These are phyloP conservation scores for Anoplopoma fimbria DNA, from an alignment of 2,113 vertebrate genomes.

Conservation along the genomic window DNA sequence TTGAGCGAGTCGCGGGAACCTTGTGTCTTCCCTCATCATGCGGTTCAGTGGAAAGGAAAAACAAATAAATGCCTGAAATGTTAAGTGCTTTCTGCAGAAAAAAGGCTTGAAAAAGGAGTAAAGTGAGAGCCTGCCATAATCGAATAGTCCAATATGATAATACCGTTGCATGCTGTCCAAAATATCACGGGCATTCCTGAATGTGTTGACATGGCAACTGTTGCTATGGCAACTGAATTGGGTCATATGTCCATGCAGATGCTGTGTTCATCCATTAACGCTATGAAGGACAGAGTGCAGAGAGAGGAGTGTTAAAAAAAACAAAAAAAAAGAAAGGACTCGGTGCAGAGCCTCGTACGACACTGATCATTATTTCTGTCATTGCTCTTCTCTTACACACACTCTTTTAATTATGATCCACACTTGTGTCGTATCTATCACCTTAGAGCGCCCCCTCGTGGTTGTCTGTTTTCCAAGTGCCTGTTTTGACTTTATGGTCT, in stretches of 20 bases:
- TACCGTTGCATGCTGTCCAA: constrained; percentile 30
- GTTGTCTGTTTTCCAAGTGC: background rate
- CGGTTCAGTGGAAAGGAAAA: constrained; percentile 24
- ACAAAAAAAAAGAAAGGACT: constrained; percentile 20
- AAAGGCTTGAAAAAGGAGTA: constrained; percentile 7
- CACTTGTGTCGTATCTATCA: background rate
- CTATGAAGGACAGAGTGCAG: constrained; percentile 41
- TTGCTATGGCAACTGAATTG: constrained; percentile 74
- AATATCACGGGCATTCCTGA: constrained; percentile 45
- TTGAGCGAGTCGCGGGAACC: constrained; percentile 41
- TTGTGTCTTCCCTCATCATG: constrained; percentile 19
- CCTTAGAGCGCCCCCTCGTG: constrained; percentile 58
- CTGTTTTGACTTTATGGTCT: background rate
- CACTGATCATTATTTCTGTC: constrained; percentile 6
- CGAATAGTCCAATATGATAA: constrained; percentile 32
- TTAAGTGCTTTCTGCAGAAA: constrained; percentile 21
- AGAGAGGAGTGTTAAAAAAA: constrained; percentile 28
- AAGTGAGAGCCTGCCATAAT: background rate
- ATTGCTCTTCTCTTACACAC: background rate
- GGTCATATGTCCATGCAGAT: constrained; percentile 77
- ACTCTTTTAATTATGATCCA: background rate
- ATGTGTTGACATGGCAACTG: constrained; percentile 72
- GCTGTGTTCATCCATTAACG: constrained; percentile 53
- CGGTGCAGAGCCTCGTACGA: background rate
- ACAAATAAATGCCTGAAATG: constrained; percentile 16